These are phyloP conservation scores for Clinocottus analis DNA, from an alignment of 2,113 vertebrate species.

Conservation along the genomic window DNA sequence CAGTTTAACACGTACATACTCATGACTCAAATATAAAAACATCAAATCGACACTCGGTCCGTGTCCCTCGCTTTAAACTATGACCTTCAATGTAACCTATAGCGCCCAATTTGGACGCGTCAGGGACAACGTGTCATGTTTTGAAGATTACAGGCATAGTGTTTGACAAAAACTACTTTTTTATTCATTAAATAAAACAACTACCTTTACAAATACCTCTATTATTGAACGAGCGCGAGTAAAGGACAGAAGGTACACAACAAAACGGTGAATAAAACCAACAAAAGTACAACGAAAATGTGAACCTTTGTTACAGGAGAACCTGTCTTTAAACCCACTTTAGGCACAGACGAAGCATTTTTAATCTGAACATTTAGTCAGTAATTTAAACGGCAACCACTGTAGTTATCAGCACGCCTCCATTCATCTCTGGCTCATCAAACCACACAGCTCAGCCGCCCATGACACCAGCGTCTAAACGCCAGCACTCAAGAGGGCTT, in stretches of 20 bases:
- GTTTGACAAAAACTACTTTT: not conserved
- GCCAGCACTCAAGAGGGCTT: not conserved
- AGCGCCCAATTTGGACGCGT: too few relatives aligned
- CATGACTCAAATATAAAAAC: too few relatives aligned
- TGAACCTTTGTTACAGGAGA: too few relatives aligned
- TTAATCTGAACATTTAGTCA: not conserved
- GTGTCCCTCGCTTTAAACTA: not conserved
- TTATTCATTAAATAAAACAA: too few relatives aligned
- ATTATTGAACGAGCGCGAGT: not conserved
- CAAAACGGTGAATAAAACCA: too few relatives aligned
- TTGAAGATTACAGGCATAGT: too few relatives aligned
- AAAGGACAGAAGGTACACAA: not conserved
- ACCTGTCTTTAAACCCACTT: not conserved
- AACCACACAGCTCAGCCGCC: not conserved
- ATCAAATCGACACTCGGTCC: not conserved
- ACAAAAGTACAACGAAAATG: too few relatives aligned
- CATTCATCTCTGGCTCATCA: conserved; percentile 2
- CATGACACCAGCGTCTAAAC: not conserved
- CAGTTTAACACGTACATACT: not conserved
- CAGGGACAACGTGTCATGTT: too few relatives aligned
- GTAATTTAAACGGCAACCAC: not conserved
- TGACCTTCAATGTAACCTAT: too few relatives aligned
- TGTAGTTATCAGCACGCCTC: not conserved
- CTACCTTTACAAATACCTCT: not conserved
- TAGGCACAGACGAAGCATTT: too few relatives aligned